A percentile compares a stretch with the other conserved stretches of the same genome.
These are phyloP conservation scores for Callipepla squamata DNA, from an alignment of 2,113 vertebrate genomes.

Conservation along the genomic window DNA sequence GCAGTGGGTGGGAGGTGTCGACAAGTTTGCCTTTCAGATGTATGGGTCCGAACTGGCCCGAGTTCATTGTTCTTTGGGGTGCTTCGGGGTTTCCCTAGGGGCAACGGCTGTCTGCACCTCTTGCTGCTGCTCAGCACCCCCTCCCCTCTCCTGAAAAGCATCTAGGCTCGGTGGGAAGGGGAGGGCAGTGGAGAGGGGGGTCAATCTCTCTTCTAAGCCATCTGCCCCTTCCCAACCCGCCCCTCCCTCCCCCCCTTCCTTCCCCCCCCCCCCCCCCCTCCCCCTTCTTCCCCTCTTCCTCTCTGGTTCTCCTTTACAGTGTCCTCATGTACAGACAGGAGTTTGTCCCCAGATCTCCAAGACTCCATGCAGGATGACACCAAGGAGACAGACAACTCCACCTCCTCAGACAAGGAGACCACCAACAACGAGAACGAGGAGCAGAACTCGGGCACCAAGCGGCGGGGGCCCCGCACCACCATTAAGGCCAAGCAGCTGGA, in stretches of 20 bases:
- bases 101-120: not conserved
- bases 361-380: conserved; percentile 93
- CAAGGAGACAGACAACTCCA: conserved; percentile 97
- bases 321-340: conserved; percentile 97
- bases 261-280: not conserved
- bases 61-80: not conserved
- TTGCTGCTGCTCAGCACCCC: not conserved
- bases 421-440: conserved; percentile 97
- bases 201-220: conserved; percentile 15
- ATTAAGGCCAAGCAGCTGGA: conserved; percentile 99
- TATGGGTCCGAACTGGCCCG: not conserved
- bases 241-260: not conserved
- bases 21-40: not conserved
- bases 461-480: conserved; percentile 94
- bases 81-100: not conserved
- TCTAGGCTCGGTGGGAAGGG: not conserved
- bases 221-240: not conserved
- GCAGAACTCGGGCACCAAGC: conserved; percentile 92
- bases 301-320: conserved; percentile 79
- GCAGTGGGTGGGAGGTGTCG: not conserved
- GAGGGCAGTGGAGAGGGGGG: not conserved
- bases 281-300: not conserved
- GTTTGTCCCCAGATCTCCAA: conserved; percentile 95
- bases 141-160: not conserved
- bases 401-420: conserved; percentile 96